phyloP scores from a whole-genome alignment of 1,140 invertebrate genomes.

The Semibalanus balanoides region DNA sequence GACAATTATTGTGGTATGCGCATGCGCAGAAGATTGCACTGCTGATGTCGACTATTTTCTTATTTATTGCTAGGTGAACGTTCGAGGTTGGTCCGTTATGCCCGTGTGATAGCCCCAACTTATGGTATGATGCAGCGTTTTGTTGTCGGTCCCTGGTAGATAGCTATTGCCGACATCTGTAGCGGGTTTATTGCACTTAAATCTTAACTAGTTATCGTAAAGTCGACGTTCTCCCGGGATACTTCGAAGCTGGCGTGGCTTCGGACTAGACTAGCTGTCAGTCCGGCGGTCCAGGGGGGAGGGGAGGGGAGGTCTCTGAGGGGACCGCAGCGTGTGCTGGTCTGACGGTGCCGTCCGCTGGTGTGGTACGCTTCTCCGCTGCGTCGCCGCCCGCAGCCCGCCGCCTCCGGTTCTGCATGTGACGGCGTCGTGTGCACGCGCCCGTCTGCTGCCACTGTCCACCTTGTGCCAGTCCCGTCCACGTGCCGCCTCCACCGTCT shows the following conservation, averaged over 20 bases:
- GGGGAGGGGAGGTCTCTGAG: too few relatives aligned
- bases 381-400: too few relatives aligned
- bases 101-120: neutral
- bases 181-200: neutral
- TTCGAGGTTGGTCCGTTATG: neutral
- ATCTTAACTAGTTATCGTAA: too few relatives aligned
- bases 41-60: neutral
- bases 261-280: too few relatives aligned
- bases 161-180: neutral
- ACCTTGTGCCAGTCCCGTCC: slow-evolving; percentile 7
- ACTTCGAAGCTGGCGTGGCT: too few relatives aligned
- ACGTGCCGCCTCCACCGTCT: too few relatives aligned
- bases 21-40: neutral
- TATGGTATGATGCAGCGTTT: neutral
- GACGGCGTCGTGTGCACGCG: neutral
- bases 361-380: too few relatives aligned
- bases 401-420: neutral
- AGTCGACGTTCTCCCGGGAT: too few relatives aligned
- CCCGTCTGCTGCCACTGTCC: neutral
- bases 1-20: too few relatives aligned
- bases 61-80: neutral
- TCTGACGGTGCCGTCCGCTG: too few relatives aligned
- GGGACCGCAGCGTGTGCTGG: too few relatives aligned
- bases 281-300: too few relatives aligned
- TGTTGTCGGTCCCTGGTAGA: neutral